These are phyloP conservation scores for Cantharis rustica DNA, from an alignment of 2,888 invertebrate species.

Conservation along the genomic window DNA sequence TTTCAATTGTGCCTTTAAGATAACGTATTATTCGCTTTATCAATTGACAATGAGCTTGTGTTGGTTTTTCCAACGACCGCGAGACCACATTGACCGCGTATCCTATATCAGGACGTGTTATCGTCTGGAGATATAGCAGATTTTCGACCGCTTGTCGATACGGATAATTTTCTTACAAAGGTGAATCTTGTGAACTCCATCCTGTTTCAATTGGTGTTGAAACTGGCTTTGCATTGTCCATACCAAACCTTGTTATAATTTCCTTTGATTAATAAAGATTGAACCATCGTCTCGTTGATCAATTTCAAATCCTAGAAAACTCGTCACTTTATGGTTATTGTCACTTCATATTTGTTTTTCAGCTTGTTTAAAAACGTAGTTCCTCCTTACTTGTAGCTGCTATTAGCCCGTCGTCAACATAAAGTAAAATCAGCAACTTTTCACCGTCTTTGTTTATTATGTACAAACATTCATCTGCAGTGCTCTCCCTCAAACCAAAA, in stretches of 20 bases:
- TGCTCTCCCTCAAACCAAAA: background rate
- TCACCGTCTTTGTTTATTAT: background rate
- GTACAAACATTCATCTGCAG: background rate
- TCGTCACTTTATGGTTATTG: background rate
- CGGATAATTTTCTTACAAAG: background rate
- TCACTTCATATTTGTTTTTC: background rate
- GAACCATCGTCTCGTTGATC: too few relatives aligned
- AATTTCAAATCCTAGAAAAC: background rate
- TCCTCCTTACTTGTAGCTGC: background rate
- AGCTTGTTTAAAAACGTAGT: background rate
- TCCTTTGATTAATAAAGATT: too few relatives aligned
- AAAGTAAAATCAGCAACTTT: background rate
- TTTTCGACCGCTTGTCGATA: background rate
- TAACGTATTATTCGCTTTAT: background rate
- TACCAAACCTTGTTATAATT: too few relatives aligned
- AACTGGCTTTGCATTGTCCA: too few relatives aligned
- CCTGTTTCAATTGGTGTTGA: background rate
- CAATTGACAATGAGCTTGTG: background rate
- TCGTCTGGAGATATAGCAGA: background rate
- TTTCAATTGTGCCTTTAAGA: background rate
- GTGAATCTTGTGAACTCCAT: background rate
- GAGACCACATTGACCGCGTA: background rate
- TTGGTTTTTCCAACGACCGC: background rate
- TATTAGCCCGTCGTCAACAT: background rate
- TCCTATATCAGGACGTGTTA: background rate